Conservation (phyloP, 2,113 vertebrate genomes). For the Glaucidium brasilianum region DNA sequence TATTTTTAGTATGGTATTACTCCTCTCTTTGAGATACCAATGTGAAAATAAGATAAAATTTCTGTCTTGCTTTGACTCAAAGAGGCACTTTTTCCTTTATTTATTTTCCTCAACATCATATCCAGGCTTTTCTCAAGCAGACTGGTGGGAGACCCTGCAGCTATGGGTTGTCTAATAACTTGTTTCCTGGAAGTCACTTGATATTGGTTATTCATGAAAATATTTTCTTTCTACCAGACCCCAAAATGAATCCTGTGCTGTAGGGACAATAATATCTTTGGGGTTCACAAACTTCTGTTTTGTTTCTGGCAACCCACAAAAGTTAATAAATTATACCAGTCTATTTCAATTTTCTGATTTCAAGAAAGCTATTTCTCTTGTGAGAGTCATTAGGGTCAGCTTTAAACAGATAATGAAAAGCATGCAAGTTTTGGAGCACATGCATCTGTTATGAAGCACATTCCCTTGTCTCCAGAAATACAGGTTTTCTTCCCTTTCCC, state of each 20-base stretch:
- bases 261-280: not conserved
- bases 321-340: not conserved
- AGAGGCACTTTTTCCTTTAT: not conserved
- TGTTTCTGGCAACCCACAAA: not conserved
- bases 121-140: not conserved
- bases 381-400: not conserved
- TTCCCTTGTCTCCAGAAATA: not conserved
- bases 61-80: not conserved
- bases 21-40: not conserved
- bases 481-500: not conserved
- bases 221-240: not conserved
- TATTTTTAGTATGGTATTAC: not conserved
- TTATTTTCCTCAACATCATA: not conserved
- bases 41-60: not conserved
- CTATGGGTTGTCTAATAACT: not conserved
- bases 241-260: not conserved
- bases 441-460: not conserved
- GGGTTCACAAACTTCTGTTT: not conserved
- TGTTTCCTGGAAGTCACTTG: not conserved
- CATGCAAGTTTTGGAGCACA: not conserved
- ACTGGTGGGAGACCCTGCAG: not conserved
- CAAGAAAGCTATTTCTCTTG: not conserved
- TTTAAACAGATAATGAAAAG: not conserved
- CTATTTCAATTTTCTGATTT: not conserved
- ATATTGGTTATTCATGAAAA: not conserved